Base-by-base conservation (phyloP, 2,888 invertebrate species). In the Anaspis maculata region DNA sequence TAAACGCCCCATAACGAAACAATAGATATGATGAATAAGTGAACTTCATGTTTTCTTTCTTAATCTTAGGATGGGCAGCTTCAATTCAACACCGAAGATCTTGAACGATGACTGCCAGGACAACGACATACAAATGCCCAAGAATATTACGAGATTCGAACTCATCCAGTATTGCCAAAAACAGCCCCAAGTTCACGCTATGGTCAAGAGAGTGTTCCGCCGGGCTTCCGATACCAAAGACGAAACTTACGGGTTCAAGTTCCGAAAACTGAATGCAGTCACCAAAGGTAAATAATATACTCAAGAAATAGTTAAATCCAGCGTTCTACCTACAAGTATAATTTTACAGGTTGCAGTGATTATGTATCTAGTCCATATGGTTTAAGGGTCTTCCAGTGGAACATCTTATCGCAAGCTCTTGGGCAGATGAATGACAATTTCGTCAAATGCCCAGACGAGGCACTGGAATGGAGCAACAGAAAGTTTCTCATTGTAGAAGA, bases 391-490 rank as follows among this genome's bases (percentile, higher is more conserved):
- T 65, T 82, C 41, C 80, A 81, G 51, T 82, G 82, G 82, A 82
- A 82, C 57, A 70, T 80, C 43, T 62, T 82, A 26, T 77, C 81
- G 10, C 81, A 82, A 71, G 84, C 79, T 37, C 66, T 85, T 39
- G 81, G 82, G 12, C 71, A 73, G 52, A 73, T 74, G 52, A 78
- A 77, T 48, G 83, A 84, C 59, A 77, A 78, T 50, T 84, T 84
- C 59, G 76, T 77, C 3, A 67, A 71, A 30, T 83, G 83, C 58
- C 83, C 84, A 3, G 68, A 72, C 12, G 76, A 76, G 54, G 83
- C 83, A 2, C 62, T 85, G 37, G 72, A 76, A 26, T 84, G 83
- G 83, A 70, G 72, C 43, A 70, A 69, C 37, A 67, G 84, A 44
- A 71, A 77, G 54, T 76, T 74, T 52, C 70, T 77, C 30, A 74